phyloP scores from a whole-genome alignment of 2,888 invertebrate genomes.

The Philopedon plagiatum region DNA sequence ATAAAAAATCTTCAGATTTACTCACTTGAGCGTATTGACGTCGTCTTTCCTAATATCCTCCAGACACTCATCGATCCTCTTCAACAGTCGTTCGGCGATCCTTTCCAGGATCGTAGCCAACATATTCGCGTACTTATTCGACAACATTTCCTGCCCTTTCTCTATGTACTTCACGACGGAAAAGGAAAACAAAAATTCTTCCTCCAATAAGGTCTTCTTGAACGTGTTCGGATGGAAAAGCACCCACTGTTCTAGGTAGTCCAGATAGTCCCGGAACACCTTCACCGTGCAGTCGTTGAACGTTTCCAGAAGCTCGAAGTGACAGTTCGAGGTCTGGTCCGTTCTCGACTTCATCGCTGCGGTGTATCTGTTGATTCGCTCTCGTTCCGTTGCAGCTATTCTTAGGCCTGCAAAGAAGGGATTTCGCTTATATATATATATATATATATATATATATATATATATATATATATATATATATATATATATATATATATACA shows the following conservation, averaged over 20 bases:
- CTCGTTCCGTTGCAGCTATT: constrained; percentile 86
- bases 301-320: constrained; percentile 69
- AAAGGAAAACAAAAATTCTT: constrained; percentile 91
- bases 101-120: constrained; percentile 69
- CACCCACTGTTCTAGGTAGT: constrained; percentile 89
- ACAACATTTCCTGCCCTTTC: constrained; percentile 80
- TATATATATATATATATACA: too few species aligned
- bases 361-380: constrained; percentile 68
- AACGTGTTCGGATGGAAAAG: constrained; percentile 76
- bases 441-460: too few species aligned
- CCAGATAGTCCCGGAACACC: constrained; percentile 81
- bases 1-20: too few species aligned
- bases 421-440: too few species aligned
- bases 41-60: constrained; percentile 57
- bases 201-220: constrained; percentile 84
- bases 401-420: constrained; percentile 76
- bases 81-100: constrained; percentile 69
- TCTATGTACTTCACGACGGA: constrained; percentile 83
- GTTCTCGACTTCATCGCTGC: constrained; percentile 36
- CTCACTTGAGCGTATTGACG: constrained; percentile 61
- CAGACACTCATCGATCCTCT: constrained; percentile 67
- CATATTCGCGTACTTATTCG: constrained; percentile 80
- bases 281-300: constrained; percentile 81
- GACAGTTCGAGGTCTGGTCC: constrained; percentile 36
- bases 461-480: too few species aligned